Conservation (phyloP, 2,888 invertebrate species). For the Cephus runcator region DNA sequence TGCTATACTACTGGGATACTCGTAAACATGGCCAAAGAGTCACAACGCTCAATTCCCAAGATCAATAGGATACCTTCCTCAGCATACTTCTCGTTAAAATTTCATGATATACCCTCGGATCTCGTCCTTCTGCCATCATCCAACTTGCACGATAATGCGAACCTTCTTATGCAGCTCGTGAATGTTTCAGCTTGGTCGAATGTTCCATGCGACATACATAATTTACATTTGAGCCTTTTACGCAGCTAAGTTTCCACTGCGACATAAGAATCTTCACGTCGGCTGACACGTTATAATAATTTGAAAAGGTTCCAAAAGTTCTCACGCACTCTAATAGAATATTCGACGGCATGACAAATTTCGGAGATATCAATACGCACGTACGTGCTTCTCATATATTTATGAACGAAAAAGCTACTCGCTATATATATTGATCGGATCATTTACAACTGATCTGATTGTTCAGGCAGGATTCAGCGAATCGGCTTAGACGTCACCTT, state of each 20-base stretch:
- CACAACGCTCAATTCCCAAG: not conserved
- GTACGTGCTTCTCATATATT: too few species aligned
- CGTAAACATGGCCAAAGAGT: not conserved
- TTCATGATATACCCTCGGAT: constrained; percentile 35
- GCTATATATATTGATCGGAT: not conserved
- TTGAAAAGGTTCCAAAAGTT: not conserved
- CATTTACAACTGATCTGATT: not conserved
- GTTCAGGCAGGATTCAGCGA: not conserved
- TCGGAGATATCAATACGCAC: not conserved
- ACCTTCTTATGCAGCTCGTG: constrained; percentile 47
- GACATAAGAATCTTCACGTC: not conserved
- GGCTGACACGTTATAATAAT: not conserved
- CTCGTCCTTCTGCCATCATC: constrained; percentile 26
- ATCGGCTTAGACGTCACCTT: not conserved
- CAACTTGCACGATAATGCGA: constrained; percentile 50
- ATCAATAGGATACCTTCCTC: constrained; percentile 1
- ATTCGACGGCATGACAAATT: not conserved
- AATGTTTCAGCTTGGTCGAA: constrained; percentile 34
- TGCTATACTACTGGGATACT: too few species aligned
- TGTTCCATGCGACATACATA: constrained; percentile 38
- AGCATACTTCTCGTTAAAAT: constrained; percentile 43
- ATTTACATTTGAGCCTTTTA: not conserved
- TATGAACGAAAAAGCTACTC: not conserved
- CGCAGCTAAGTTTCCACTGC: not conserved
- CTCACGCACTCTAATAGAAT: not conserved